Percentiles rank a stretch among this genome's conserved stretches.
phyloP scores from a whole-genome alignment of 2,888 invertebrate species.

The Tipula helvola region DNA sequence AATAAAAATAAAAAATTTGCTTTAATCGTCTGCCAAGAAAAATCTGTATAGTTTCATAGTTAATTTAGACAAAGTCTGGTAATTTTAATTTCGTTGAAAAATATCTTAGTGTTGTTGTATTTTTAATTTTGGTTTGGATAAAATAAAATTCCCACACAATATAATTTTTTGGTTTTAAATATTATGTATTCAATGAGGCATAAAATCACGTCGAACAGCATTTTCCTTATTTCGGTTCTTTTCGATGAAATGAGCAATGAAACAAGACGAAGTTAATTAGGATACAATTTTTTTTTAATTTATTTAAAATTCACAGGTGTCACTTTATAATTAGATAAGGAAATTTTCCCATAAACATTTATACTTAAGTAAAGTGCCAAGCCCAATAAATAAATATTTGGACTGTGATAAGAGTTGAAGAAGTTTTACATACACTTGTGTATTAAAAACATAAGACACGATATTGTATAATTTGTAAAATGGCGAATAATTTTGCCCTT shows the following conservation, averaged over 20 bases:
- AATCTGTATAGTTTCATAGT: not conserved
- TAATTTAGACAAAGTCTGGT: not conserved
- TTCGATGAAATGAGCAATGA: not conserved
- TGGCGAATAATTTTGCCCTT: not conserved
- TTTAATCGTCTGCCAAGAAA: not conserved
- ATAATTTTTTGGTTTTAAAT: not conserved
- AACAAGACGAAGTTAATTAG: not conserved
- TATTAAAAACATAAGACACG: not conserved
- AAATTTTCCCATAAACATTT: not conserved
- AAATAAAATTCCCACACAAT: not conserved
- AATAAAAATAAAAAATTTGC: not conserved
- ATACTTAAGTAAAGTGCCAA: not conserved
- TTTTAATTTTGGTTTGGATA: not conserved
- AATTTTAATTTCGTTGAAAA: not conserved
- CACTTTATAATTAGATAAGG: not conserved
- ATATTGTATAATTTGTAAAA: not conserved
- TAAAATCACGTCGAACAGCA: not conserved
- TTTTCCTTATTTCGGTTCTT: not conserved
- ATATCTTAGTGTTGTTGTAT: not conserved
- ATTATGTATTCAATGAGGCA: not conserved
- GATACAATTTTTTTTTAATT: not conserved
- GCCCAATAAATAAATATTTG: not conserved
- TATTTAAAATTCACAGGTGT: not conserved
- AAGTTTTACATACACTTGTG: not conserved
- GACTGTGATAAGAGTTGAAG: not conserved